phyloP scores from a whole-genome alignment of 2,113 vertebrate species.

The Sapayoa aenigma region DNA sequence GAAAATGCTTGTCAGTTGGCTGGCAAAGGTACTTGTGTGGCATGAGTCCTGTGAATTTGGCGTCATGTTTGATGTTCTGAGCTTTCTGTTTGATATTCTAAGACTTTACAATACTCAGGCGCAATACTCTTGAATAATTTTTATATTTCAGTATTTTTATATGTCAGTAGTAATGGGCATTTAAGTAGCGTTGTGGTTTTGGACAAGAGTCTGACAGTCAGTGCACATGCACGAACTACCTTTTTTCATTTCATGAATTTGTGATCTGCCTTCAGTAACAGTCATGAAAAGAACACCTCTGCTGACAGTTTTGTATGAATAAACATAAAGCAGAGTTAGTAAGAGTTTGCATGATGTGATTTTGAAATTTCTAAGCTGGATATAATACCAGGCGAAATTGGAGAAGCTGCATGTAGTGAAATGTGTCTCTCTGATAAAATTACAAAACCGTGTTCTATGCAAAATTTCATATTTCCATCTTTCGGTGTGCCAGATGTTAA shows the following conservation, averaged over 20 bases:
- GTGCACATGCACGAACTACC: rapidly evolving
- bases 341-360: not conserved
- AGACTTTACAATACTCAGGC: not conserved
- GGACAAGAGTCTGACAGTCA: not conserved
- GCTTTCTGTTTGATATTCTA: not conserved
- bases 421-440: not conserved
- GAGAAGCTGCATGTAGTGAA: not conserved
- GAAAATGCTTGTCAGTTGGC: not conserved
- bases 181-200: not conserved
- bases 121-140: not conserved
- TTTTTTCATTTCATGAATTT: not conserved
- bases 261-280: not conserved
- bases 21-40: not conserved
- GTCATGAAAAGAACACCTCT: not conserved
- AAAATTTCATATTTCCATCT: not conserved
- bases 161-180: not conserved
- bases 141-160: not conserved
- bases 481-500: not conserved
- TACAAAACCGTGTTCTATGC: not conserved
- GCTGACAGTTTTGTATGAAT: not conserved
- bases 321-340: not conserved
- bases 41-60: not conserved
- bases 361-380: not conserved
- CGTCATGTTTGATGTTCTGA: not conserved
- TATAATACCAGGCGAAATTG: not conserved